Evolutionary conservation across 2,888 invertebrate species (phyloP), one percentile per base, ranked within the genome.

Genomic region (Hirtodrosophila histrioides): DNA sequence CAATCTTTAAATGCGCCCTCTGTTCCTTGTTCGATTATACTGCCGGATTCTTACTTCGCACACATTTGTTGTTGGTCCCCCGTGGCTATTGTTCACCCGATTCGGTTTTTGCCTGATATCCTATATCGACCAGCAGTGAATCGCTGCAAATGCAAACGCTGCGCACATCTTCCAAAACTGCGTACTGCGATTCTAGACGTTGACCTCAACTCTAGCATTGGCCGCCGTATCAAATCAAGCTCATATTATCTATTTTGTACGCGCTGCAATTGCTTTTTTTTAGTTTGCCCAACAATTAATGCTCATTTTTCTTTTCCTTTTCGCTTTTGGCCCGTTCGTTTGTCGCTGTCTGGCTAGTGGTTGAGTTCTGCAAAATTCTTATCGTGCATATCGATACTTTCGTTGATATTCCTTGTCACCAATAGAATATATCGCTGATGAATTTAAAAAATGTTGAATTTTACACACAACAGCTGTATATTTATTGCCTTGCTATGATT

Each of bases 131-230:
- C 75, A 77, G 65, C 77, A 80, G 49, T 64, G 27, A 27, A 27
- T 27, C 27, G 27, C 27, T 27, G 27, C 27, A 27, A 27, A 27
- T 27, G 27, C 65, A 61, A 57, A 69, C 69, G 76, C 74, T 84
- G 78, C 80, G 80, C 80, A 80, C 71, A 83, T 80, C 76, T 69
- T 74, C 45, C 66, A 49, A 57, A 65, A 65, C 51, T 48, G 49
- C 50, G 37, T 41, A 53, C 39, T 58, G 45, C 56, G 31, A 9
- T 37, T 37, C 10, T 58, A 58, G 39, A 33, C 51, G 46, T 55
- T 40, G 48, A 46, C 55, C 61, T 53, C 41, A 58, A 60, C 63
- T 58, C 33, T 43, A 61, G 29, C 64, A 69, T 65, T 69, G 50
- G 74, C 54, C 40, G 46, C 65, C 39, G 53, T 23, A 37, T 11